Conservation (phyloP, 2,797 vertebrate species). For the Cyclura pinguis region DNA sequence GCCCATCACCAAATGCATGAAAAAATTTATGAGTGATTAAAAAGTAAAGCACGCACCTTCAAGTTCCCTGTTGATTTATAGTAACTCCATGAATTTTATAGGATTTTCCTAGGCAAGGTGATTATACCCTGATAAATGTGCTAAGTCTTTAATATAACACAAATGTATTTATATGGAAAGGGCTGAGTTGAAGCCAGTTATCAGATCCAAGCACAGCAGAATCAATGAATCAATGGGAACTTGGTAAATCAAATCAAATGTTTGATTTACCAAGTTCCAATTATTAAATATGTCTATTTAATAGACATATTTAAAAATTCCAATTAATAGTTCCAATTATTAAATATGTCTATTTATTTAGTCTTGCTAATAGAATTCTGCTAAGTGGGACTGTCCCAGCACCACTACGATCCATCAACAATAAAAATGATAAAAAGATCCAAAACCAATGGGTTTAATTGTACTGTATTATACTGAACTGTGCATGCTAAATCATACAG, state of each 20-base stretch:
- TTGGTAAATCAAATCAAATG: too few species aligned
- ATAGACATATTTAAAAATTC: too few species aligned
- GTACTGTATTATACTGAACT: neutral
- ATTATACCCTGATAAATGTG: neutral
- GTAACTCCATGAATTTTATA: too few species aligned
- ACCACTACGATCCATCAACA: neutral
- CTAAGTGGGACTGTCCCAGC: neutral
- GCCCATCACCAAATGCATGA: neutral
- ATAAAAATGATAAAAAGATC: neutral
- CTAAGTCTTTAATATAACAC: neutral
- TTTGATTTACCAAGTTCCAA: too few species aligned
- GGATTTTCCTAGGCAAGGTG: neutral
- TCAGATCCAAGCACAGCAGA: too few species aligned
- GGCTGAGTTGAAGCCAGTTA: neutral
- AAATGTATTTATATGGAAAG: neutral
- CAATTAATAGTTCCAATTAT: too few species aligned
- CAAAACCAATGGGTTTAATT: neutral
- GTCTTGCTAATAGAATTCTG: neutral
- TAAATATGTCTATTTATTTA: too few species aligned
- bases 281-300: too few species aligned
- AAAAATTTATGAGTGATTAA: neutral
- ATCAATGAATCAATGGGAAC: too few species aligned
- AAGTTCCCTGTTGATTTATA: too few species aligned
- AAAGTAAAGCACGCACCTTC: too few species aligned
- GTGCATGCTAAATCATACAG: too few species aligned